These are phyloP conservation scores for Protobothrops mucrosquamatus DNA, from an alignment of 2,113 vertebrate species.

Conservation along the genomic window DNA sequence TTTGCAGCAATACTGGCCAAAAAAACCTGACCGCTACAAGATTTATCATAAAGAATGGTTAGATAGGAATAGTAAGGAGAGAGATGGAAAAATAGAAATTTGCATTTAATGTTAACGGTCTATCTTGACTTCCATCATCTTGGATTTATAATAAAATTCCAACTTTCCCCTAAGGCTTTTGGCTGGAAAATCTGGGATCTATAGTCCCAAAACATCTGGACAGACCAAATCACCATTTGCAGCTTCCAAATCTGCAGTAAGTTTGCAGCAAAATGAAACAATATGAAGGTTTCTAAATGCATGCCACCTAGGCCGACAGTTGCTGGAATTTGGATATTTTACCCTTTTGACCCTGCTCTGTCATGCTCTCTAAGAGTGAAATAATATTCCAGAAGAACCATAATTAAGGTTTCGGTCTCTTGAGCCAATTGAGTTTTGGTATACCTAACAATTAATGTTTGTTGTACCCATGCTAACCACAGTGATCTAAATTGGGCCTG, in stretches of 20 bases:
- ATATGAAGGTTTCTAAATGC: background rate
- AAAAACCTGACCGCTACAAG: background rate
- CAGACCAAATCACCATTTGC: background rate
- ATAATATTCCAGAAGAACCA: conserved; percentile 3
- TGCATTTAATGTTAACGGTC: background rate
- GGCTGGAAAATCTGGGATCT: background rate
- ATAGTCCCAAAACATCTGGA: background rate
- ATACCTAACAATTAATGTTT: background rate
- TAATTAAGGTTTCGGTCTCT: conserved; percentile 24
- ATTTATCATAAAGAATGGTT: background rate
- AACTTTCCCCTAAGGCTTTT: background rate
- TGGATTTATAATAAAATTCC: background rate
- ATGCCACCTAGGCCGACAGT: background rate
- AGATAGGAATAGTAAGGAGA: background rate
- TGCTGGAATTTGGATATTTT: background rate
- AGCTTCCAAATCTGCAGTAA: background rate
- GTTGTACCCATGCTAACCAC: conserved; percentile 27
- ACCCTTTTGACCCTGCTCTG: conserved; percentile 13
- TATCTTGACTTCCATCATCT: background rate
- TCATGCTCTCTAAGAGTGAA: background rate
- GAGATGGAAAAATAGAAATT: background rate
- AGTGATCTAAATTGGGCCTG: conserved; percentile 19
- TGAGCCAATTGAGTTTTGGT: conserved; percentile 4
- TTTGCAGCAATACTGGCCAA: background rate
- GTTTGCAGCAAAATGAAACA: background rate